Percentiles rank a stretch among this genome's conserved stretches.
Conservation (phyloP, 1,140 invertebrate species). For the Eubasilissa regina region DNA sequence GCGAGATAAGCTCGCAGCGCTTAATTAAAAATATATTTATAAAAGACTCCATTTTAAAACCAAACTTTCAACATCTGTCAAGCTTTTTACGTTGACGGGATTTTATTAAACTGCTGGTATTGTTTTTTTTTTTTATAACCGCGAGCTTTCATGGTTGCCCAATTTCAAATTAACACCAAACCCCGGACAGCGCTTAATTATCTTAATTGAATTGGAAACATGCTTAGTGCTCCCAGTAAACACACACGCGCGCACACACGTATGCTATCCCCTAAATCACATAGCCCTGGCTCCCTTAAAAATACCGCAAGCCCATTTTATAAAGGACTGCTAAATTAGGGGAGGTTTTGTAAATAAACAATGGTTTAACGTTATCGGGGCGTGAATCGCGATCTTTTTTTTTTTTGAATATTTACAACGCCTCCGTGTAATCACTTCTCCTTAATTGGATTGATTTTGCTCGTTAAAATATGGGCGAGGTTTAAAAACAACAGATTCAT, state of each 20-base stretch:
- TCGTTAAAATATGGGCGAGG: no score
- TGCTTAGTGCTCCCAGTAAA: neutral
- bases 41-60: no score
- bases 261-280: conserved; percentile 16
- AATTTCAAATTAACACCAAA: conserved; percentile 31
- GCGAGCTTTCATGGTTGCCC: neutral
- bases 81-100: neutral
- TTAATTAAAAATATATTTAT: no score
- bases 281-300: neutral
- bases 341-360: conserved; percentile 24
- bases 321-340: conserved; percentile 13
- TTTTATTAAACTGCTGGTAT: neutral
- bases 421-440: neutral
- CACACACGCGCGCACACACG: neutral
- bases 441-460: conserved; percentile 9
- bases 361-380: conserved; percentile 17
- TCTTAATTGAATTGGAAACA: conserved; percentile 42
- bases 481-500: no score
- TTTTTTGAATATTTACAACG: conserved; percentile 6
- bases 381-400: neutral
- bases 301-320: conserved; percentile 15
- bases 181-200: conserved; percentile 23
- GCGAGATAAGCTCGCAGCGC: no score
- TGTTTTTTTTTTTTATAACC: conserved; percentile 3
- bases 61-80: no score